Conservation (phyloP, 2,797 vertebrate species). For the Hapalemur alaotrensis region DNA sequence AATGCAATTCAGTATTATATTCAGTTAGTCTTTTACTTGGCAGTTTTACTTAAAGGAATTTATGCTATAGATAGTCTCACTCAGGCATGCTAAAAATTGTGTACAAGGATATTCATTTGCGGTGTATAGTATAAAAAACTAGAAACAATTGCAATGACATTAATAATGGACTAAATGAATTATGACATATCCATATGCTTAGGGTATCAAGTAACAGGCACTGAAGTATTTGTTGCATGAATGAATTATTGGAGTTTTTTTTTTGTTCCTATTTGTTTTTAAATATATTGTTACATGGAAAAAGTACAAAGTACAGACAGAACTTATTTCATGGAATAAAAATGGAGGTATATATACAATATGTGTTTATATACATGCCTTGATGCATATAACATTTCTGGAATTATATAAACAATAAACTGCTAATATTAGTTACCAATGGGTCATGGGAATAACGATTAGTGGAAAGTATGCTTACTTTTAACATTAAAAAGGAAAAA, state of each 20-base stretch:
- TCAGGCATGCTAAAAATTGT: not conserved
- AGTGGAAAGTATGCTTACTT: not conserved
- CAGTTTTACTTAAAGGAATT: not conserved
- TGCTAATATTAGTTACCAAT: not conserved
- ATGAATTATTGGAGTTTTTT: not conserved
- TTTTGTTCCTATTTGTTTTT: not conserved
- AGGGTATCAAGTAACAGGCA: not conserved
- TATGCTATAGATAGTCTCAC: not conserved
- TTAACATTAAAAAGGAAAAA: not conserved
- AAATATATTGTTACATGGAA: not conserved
- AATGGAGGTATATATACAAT: not conserved
- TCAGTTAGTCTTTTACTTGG: not conserved
- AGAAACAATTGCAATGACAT: not conserved
- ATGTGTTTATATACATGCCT: not conserved
- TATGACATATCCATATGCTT: not conserved
- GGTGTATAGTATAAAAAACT: not conserved
- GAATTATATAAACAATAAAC: not conserved
- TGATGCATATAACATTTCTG: not conserved
- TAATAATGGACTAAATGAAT: not conserved
- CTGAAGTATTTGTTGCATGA: not conserved
- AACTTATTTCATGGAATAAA: not conserved
- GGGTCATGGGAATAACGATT: not conserved
- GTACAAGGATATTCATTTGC: not conserved
- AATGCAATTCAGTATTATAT: not conserved
- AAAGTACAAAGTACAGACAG: not conserved